Percentiles rank a stretch among this genome's conserved stretches.
phyloP scores from a whole-genome alignment of 2,113 vertebrate genomes.

The Psephotus haematonotus region DNA sequence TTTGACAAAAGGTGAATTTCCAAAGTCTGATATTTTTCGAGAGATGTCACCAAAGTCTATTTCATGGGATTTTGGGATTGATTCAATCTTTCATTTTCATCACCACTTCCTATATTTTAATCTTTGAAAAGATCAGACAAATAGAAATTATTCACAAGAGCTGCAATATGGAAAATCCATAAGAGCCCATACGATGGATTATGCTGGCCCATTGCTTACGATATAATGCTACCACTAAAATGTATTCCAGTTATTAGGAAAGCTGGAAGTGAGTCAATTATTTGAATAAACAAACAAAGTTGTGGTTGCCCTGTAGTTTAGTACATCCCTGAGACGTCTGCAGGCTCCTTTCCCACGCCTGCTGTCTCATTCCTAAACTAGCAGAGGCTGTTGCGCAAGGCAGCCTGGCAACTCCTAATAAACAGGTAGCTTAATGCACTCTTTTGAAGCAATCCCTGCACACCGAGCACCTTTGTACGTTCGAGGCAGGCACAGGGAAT shows the following conservation, averaged over 20 bases:
- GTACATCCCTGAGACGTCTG: not conserved
- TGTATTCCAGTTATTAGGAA: conserved; percentile 19
- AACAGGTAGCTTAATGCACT: not conserved
- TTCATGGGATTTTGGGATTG: not conserved
- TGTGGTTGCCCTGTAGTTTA: not conserved
- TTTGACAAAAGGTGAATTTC: not conserved
- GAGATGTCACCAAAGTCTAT: not conserved
- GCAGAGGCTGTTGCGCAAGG: conserved; percentile 55
- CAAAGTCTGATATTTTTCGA: not conserved
- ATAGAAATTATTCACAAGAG: not conserved
- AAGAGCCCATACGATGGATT: not conserved
- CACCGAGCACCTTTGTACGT: not conserved
- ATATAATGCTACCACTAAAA: not conserved
- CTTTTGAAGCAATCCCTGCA: not conserved
- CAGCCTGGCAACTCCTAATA: conserved; percentile 6
- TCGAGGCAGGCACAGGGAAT: not conserved
- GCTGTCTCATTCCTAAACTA: conserved; percentile 51
- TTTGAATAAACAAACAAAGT: conserved; percentile 61
- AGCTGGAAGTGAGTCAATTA: conserved; percentile 52
- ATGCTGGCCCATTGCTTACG: not conserved
- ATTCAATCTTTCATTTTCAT: not conserved
- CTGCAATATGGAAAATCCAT: not conserved
- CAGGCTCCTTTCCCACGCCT: conserved; percentile 56
- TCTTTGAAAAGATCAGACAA: not conserved
- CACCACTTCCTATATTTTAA: not conserved